Evolutionary conservation across 2,888 invertebrate genomes (phyloP).

Genomic region (Ormyrus pomaceus): DNA sequence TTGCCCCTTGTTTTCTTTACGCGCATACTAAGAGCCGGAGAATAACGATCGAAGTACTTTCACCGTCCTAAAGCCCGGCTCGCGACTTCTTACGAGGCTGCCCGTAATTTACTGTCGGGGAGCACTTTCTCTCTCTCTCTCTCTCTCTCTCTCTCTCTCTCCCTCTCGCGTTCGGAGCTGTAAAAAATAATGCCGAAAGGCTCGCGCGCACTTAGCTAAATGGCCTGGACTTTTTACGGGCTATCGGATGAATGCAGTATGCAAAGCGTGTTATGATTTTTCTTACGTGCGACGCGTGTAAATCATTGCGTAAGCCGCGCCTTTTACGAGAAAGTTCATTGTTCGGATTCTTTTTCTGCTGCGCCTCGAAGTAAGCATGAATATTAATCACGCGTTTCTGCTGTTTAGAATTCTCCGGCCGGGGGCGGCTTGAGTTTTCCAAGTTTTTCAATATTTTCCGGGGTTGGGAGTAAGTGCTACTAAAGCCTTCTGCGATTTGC

Average conservation of each 20-base stretch:
- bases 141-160: constrained; percentile 8
- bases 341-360: constrained; percentile 13
- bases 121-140: constrained; percentile 13
- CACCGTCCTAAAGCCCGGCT: no score
- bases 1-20: constrained; percentile 29
- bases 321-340: constrained; percentile 1
- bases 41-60: constrained; percentile 50
- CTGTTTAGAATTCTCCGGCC: constrained; percentile 7
- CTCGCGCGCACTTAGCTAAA: constrained; percentile 33
- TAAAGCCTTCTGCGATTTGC: no score
- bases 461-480: no score
- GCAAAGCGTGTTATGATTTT: constrained; percentile 42
- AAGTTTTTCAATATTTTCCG: background rate
- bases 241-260: constrained; percentile 45
- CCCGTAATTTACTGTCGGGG: no score
- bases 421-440: background rate
- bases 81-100: no score
- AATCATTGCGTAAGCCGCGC: constrained; percentile 16
- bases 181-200: constrained; percentile 22
- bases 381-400: constrained; percentile 30
- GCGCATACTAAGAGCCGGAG: constrained; percentile 35
- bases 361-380: background rate
- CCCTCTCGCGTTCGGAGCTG: background rate
- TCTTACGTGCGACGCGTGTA: constrained; percentile 24
- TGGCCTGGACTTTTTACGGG: constrained; percentile 33